These are phyloP conservation scores for Zaprionus obscuricornis DNA, from an alignment of 2,888 invertebrate genomes.

Conservation along the genomic window DNA sequence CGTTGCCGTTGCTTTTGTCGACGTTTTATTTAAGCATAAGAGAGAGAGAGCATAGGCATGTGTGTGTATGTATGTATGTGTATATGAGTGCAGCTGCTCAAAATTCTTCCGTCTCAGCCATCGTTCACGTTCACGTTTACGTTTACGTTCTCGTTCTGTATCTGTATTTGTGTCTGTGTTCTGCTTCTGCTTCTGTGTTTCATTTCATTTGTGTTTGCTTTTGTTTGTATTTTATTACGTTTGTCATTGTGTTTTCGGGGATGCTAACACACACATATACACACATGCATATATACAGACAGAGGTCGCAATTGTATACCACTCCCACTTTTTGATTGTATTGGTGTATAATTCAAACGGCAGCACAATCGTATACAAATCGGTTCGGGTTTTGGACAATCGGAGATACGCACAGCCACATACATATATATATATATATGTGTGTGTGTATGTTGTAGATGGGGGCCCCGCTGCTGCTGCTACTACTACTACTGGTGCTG, in stretches of 20 bases:
- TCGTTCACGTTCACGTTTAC: slow-evolving; percentile 68
- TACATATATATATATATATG: slow-evolving; percentile 13
- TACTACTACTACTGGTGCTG: slow-evolving; percentile 24
- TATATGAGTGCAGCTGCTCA: slow-evolving; percentile 29
- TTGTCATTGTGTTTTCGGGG: slow-evolving; percentile 77
- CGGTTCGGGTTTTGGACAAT: slow-evolving; percentile 77
- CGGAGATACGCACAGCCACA: slow-evolving; percentile 59
- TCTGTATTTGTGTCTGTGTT: slow-evolving; percentile 67
- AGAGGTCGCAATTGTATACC: slow-evolving; percentile 66
- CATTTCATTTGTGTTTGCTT: slow-evolving; percentile 66
- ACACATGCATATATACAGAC: slow-evolving; percentile 15
- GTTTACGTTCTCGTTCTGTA: slow-evolving; percentile 58
- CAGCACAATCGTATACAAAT: slow-evolving; percentile 63
- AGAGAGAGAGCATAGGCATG: slow-evolving; percentile 50
- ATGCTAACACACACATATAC: slow-evolving; percentile 51
- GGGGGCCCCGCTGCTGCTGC: slow-evolving; percentile 39
- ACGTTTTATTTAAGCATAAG: slow-evolving; percentile 40
- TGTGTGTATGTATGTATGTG: slow-evolving; percentile 19
- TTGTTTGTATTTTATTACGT: slow-evolving; percentile 67
- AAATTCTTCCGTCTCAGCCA: slow-evolving; percentile 64
- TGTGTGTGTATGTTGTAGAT: slow-evolving; percentile 38
- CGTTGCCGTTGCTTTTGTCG: slow-evolving; percentile 19
- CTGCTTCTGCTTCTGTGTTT: slow-evolving; percentile 66
- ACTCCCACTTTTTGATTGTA: slow-evolving; percentile 69
- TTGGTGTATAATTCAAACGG: slow-evolving; percentile 71